Evolutionary conservation across 2,113 vertebrate genomes (phyloP).

Genomic region (Orthonyx spaldingii): DNA sequence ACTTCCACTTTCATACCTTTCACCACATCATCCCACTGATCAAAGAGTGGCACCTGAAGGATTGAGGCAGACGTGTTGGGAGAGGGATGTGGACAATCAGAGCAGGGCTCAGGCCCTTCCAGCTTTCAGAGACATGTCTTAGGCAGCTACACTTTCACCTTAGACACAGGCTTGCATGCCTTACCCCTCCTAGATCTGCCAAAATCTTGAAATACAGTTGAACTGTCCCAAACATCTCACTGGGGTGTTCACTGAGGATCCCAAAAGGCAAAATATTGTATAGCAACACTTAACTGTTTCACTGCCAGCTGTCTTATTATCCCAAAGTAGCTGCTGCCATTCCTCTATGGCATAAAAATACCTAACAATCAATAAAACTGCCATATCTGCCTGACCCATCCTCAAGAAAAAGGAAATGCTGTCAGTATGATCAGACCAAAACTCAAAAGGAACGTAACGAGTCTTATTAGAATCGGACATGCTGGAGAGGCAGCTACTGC

Average conservation of each 20-base stretch:
- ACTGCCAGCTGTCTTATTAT: background rate
- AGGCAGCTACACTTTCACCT: background rate
- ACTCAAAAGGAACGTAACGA: background rate
- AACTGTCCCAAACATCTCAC: background rate
- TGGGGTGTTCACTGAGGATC: background rate
- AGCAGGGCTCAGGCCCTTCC: background rate
- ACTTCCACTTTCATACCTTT: conserved; percentile 93
- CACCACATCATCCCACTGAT: conserved; percentile 89
- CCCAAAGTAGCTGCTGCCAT: background rate
- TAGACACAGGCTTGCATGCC: background rate
- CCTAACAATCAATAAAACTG: background rate
- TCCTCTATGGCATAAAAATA: background rate
- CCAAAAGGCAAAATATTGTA: background rate
- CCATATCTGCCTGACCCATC: background rate
- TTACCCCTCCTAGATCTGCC: background rate
- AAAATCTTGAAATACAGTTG: background rate
- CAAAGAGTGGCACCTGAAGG: conserved; percentile 83
- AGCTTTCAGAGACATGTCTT: background rate
- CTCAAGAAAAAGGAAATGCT: background rate
- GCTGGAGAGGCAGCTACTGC: background rate
- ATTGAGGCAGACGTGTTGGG: background rate
- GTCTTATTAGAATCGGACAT: background rate
- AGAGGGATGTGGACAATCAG: background rate
- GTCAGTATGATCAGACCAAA: background rate
- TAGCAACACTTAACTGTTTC: background rate